phyloP scores from a whole-genome alignment of 2,113 vertebrate genomes.

The Craseonycteris thonglongyai region DNA sequence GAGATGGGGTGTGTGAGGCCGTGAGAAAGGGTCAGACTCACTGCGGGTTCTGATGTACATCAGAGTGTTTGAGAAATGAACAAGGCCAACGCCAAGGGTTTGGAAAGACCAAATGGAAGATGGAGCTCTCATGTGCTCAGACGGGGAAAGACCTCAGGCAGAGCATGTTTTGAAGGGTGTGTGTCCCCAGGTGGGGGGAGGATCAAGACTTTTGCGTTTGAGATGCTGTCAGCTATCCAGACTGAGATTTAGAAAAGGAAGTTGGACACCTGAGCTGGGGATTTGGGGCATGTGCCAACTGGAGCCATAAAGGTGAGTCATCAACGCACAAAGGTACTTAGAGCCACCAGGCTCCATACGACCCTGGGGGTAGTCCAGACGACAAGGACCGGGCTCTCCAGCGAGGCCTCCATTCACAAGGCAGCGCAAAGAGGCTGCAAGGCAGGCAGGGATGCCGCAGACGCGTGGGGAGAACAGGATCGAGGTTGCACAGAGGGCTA shows the following conservation, averaged over 20 bases:
- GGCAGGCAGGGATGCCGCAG: not conserved
- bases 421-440: accelerated
- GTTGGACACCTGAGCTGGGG: accelerated
- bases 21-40: not conserved
- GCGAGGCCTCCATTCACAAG: accelerated
- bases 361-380: too few relatives aligned
- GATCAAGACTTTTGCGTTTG: not conserved
- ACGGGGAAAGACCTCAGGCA: not conserved
- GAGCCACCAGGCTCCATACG: accelerated
- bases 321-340: accelerated
- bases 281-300: accelerated
- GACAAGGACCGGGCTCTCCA: not conserved
- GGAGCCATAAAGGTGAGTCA: accelerated
- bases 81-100: not conserved
- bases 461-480: not conserved
- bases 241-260: not conserved
- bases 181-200: not conserved
- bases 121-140: accelerated
- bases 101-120: not conserved
- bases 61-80: not conserved
- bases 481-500: accelerated
- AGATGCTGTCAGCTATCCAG: not conserved
- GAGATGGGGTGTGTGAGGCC: accelerated
- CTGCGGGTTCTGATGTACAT: too few relatives aligned
- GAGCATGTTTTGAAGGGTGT: not conserved